Conservation (phyloP, 2,113 vertebrate genomes). For the Myiagra hebetior region DNA sequence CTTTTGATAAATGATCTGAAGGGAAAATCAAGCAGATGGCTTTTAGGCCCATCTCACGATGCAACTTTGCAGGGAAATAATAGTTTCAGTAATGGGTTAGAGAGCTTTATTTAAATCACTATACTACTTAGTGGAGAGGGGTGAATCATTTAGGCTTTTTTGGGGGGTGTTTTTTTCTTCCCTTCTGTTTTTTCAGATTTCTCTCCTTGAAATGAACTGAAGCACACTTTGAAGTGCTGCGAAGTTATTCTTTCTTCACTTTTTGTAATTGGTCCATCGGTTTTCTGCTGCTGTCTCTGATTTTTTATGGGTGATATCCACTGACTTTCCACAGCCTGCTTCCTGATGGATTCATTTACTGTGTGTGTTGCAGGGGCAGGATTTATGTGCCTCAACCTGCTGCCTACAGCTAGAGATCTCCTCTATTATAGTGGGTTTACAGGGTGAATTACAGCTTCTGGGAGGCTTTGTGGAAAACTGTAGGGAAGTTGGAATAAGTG, state of each 20-base stretch:
- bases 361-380: not conserved
- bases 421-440: not conserved
- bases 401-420: not conserved
- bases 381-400: not conserved
- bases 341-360: not conserved
- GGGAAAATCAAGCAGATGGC: slow-evolving; percentile 52
- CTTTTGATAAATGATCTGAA: slow-evolving; percentile 59
- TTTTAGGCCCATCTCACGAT: not conserved
- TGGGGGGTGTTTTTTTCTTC: not conserved
- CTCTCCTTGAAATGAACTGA: not conserved
- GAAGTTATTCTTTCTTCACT: not conserved
- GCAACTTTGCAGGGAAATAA: slow-evolving; percentile 24
- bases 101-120: slow-evolving; percentile 34
- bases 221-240: not conserved
- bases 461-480: not conserved
- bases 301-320: not conserved
- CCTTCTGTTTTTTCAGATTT: not conserved
- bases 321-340: not conserved
- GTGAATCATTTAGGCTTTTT: not conserved
- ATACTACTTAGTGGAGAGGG: not conserved
- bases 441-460: not conserved
- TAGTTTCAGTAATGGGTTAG: slow-evolving; percentile 22
- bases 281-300: not conserved
- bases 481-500: not conserved
- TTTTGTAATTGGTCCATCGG: not conserved